Base-by-base conservation (phyloP, 1,140 invertebrate genomes). In the Listronotus oregonensis region DNA sequence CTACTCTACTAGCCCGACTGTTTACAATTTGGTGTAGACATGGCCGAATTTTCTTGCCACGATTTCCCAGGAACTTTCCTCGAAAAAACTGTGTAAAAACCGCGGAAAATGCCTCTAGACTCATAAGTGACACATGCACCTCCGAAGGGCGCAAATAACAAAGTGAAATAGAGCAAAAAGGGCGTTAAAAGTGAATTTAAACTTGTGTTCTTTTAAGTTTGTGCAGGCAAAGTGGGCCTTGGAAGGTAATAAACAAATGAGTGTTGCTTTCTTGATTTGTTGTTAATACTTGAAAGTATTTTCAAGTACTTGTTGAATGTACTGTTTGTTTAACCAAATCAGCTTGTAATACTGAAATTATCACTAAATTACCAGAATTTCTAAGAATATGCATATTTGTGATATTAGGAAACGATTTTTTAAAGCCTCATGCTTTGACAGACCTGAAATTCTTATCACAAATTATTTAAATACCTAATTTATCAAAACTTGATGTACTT, bases 1-100 rank as follows among this genome's bases (percentile, higher is more conserved):
- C 64, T 66, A 66, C 64, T 66, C 64, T 61, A 66, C 64, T 66
- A 66, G 64, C 43, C 58, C 57, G 49, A 66, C 32, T 66, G 64
- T 66, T 66, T 66, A 66, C 64, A 66, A 66, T 60, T 66, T 66
- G 39, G 54, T 11, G 61, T 58, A 52, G 54, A 65, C 46, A 65
- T 65, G 63, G 54, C 46, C 55, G 63, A 65, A 50, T 65, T 57
- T 65, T 51, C 63, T 65, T 58, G 63, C 63, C 55, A 65, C 21
- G 14, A 32, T 56, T 56, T 56, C 18, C 54, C 54, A 8, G 52
- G 14, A 47, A 47, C 14, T 17, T 47, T 47, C 44, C n/a, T 10
- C 39, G 39, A 46, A 46, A 58, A 21, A 37, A 15, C 10, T 42
- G 43, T 58, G 32, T 54, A 39, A 58, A 58, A 58, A 18, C 15